Conservation (phyloP, 2,797 vertebrate species). For the Falco biarmicus region DNA sequence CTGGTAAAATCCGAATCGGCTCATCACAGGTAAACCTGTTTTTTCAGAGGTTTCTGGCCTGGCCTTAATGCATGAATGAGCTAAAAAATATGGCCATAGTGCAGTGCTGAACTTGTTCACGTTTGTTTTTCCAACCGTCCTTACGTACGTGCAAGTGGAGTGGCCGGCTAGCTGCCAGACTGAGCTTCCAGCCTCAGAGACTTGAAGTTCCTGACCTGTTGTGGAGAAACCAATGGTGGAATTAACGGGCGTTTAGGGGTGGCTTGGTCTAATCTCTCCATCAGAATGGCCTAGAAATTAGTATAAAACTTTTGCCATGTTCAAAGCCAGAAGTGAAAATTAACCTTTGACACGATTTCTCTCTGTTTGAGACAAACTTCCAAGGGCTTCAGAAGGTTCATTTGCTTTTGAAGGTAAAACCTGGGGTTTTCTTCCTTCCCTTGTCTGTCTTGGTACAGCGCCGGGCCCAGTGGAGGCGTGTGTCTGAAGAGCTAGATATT, state of each 20-base stretch:
- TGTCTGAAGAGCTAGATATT: background rate
- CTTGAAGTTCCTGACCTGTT: background rate
- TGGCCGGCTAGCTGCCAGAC: background rate
- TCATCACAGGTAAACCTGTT: background rate
- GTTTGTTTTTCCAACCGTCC: background rate
- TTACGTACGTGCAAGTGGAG: background rate
- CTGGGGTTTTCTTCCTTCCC: background rate
- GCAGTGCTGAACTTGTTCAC: background rate
- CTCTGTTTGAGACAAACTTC: background rate
- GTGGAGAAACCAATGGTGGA: background rate
- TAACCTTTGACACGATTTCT: background rate
- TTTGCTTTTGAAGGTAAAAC: background rate
- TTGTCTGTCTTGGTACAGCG: background rate
- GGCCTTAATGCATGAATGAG: background rate
- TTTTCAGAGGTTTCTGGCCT: background rate
- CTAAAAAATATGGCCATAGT: rapidly evolving
- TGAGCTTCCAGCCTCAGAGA: background rate
- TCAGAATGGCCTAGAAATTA: background rate
- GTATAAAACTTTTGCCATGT: background rate
- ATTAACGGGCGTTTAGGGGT: background rate
- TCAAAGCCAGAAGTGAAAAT: background rate
- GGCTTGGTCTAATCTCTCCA: background rate
- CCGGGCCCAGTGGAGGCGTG: background rate
- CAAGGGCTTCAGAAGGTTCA: background rate
- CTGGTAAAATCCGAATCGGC: background rate